A percentile compares a stretch with the other conserved stretches of the same genome.
These are phyloP conservation scores for Etheostoma spectabile DNA, from an alignment of 2,113 vertebrate genomes.

Conservation along the genomic window DNA sequence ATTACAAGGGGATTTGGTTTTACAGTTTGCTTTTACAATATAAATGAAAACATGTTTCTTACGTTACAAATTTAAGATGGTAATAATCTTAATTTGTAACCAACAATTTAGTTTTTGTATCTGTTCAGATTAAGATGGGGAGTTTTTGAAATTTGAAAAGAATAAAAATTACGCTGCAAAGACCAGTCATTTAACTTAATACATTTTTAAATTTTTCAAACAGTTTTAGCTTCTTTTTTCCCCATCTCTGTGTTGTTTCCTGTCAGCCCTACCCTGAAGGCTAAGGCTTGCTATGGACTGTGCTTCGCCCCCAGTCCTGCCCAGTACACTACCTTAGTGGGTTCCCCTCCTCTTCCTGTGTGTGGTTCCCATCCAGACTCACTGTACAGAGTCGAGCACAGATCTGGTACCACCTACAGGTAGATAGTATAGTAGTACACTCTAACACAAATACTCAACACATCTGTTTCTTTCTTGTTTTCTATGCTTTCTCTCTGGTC, in stretches of 20 bases:
- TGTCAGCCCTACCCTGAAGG: constrained; percentile 44
- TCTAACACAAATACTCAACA: not conserved
- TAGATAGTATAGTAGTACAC: constrained; percentile 40
- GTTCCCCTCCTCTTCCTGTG: constrained; percentile 42
- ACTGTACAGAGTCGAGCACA: constrained; percentile 59
- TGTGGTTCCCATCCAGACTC: constrained; percentile 64
- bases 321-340: constrained; percentile 74
- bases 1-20: not conserved
- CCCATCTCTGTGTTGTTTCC: not conserved
- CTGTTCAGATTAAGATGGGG: not conserved
- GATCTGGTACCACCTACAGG: constrained; percentile 76
- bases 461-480: not conserved
- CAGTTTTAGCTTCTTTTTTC: not conserved
- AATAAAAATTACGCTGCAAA: not conserved
- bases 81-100: not conserved
- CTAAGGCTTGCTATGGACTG: constrained; percentile 77
- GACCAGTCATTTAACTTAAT: not conserved
- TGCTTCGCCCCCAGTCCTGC: constrained; percentile 61
- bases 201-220: too few species aligned
- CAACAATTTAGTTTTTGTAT: not conserved
- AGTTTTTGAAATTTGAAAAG: not conserved
- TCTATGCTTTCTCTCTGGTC: not conserved
- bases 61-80: not conserved
- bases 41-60: not conserved
- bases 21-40: not conserved